A percentile compares a stretch with the other conserved stretches of the same genome.
These are phyloP conservation scores for Syngnathus rostellatus DNA, from an alignment of 2,797 vertebrate species.

Conservation along the genomic window DNA sequence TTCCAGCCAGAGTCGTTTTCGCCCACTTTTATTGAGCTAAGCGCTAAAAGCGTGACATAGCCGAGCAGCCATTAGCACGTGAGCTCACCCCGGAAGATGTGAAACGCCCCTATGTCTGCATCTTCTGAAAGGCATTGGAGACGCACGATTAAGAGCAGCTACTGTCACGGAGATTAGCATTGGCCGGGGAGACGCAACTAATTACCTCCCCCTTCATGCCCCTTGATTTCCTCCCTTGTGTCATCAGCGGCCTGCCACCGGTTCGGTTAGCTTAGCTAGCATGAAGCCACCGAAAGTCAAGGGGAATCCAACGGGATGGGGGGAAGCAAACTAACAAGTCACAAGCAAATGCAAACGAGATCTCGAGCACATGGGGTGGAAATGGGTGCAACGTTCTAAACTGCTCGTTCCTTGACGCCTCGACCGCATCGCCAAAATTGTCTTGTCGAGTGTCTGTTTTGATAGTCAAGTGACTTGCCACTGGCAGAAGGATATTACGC, in stretches of 20 bases:
- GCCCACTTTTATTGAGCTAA: not conserved
- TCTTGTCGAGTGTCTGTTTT: no score
- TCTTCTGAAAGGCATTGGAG: not conserved
- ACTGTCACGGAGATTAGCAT: slow-evolving; percentile 50
- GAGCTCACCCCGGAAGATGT: not conserved
- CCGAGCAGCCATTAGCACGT: not conserved
- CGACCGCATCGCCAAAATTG: no score
- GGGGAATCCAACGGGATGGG: not conserved
- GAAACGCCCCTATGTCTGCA: not conserved
- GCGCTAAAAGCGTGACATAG: not conserved
- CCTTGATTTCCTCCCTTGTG: slow-evolving; percentile 43
- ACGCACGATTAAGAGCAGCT: slow-evolving; percentile 32
- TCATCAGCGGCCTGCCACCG: slow-evolving; percentile 25
- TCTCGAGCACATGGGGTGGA: no score
- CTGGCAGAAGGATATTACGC: not conserved
- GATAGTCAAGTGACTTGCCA: no score
- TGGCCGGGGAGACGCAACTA: slow-evolving; percentile 23
- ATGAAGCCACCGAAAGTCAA: not conserved
- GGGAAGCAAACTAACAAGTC: no score
- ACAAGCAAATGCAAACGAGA: not conserved
- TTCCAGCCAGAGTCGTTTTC: no score
- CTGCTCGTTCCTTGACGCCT: no score
- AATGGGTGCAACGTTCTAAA: no score
- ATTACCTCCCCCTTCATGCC: slow-evolving; percentile 58
- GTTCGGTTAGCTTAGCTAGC: not conserved